phyloP scores from a whole-genome alignment of 2,888 invertebrate genomes.

The Tuberolachnus salignus region DNA sequence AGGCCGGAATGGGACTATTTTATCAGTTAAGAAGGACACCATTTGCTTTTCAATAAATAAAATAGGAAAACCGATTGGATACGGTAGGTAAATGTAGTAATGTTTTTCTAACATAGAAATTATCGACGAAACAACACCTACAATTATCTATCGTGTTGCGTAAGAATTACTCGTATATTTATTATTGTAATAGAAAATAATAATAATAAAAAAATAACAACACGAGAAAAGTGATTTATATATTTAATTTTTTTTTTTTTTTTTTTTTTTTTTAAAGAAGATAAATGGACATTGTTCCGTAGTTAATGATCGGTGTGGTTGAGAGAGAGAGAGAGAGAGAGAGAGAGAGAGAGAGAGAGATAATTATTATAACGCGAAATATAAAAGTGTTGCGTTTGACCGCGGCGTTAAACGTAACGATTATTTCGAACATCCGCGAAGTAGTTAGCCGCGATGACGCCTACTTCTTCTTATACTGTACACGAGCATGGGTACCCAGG shows the following conservation, averaged over 20 bases:
- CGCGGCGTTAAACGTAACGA: neutral
- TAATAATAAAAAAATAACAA: neutral
- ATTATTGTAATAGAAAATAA: neutral
- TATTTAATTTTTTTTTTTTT: neutral
- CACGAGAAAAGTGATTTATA: neutral
- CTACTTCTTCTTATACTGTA: neutral
- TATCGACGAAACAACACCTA: too few relatives aligned
- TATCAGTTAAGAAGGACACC: too few relatives aligned
- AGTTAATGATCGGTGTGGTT: neutral
- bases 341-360: neutral
- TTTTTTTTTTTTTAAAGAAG: neutral
- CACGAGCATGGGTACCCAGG: too few relatives aligned
- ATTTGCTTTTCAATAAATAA: neutral
- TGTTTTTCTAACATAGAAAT: constrained; percentile 11
- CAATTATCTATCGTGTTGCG: too few relatives aligned
- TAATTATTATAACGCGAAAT: neutral
- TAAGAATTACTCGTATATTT: neutral
- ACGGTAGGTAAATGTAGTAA: neutral
- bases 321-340: neutral
- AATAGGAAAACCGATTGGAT: constrained; percentile 4
- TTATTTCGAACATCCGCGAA: neutral
- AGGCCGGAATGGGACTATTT: too few relatives aligned
- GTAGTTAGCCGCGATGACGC: neutral
- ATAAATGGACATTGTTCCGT: neutral
- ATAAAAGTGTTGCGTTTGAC: neutral